Base-by-base conservation (phyloP, 2,888 invertebrate species). In the Dendrolimus pini region DNA sequence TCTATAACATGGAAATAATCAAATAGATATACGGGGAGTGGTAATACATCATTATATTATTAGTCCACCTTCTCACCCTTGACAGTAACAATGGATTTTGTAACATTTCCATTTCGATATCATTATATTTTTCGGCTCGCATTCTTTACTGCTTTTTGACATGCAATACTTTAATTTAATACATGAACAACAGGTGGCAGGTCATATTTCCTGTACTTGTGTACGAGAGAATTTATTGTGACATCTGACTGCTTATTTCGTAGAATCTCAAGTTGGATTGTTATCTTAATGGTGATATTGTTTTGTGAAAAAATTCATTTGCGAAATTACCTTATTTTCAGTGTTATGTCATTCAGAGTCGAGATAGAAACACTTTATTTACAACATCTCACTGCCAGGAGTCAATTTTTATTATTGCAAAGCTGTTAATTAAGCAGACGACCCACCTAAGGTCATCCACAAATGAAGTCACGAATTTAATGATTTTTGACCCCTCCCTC, bases 21-120 rank as follows among this genome's bases (percentile, higher is more conserved):
- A 76, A 83, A 78, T 80, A 82, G 75, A 73, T 78, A 75, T 78
- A 75, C 76, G 78, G 78, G 77, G 78, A 78, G 76, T 75, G 79
- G 83, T 85, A 85, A 86, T 89, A 85, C 81, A 77, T 89, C 87
- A 90, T 90, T 89, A 90, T 83, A 89, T 85, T 87, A 89, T 90
- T 90, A 90, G 87, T 81, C 81, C 83, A 87, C 81, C 89, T 88
- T 86, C 89, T 89, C 89, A 90, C 88, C 89, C 89, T 87, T 89
- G 89, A 90, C 89, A 85, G 77, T 69, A 88, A 89, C 89, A 89
- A 89, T 86, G 83, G 78, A 69, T 80, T 83, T 87, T 87, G 87
- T 88, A 87, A 86, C 82, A 78, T 85, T 71, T 87, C 83, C 82
- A 78, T 85, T 71, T 87, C 83, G 85, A 87, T 87, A 85, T 88